Evolutionary conservation across 1,140 invertebrate species (phyloP).

Genomic region (Euwallacea similis): DNA sequence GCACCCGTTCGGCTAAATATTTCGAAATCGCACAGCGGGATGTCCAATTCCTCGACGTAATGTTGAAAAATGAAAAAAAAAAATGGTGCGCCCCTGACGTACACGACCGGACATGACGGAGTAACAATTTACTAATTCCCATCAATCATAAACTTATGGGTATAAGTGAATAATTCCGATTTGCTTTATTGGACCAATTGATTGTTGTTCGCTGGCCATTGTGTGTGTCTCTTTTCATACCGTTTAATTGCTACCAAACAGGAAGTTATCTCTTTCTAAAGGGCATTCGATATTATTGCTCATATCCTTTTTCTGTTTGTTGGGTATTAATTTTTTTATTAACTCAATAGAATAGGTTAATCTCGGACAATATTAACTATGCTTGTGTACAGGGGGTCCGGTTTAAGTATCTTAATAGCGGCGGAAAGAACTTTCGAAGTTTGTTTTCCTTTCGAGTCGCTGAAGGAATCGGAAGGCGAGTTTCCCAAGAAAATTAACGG

Average conservation of each 20-base stretch:
- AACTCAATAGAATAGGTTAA: conserved; percentile 33
- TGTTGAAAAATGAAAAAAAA: neutral
- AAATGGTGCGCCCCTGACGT: conserved; percentile 7
- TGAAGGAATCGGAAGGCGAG: conserved; percentile 14
- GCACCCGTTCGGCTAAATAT: neutral
- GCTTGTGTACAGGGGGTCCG: neutral
- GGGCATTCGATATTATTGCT: conserved; percentile 49
- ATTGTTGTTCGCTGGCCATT: conserved; percentile 47
- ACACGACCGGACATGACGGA: conserved; percentile 49
- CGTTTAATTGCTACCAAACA: conserved; percentile 41
- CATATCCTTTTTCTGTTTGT: conserved; percentile 48
- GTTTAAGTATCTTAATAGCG: neutral
- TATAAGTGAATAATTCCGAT: conserved; percentile 49
- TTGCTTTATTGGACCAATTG: conserved; percentile 50
- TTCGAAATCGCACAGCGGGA: neutral
- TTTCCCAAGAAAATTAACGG: conserved; percentile 18
- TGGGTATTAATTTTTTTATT: conserved; percentile 35
- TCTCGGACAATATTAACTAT: conserved; percentile 20
- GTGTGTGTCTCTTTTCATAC: conserved; percentile 39
- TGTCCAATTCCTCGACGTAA: neutral
- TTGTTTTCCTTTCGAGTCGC: conserved; percentile 20
- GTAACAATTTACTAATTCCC: conserved; percentile 52
- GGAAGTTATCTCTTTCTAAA: conserved; percentile 45
- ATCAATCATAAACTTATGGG: conserved; percentile 54
- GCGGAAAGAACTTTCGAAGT: conserved; percentile 10